A percentile compares a stretch with the other conserved stretches of the same genome.
phyloP scores from a whole-genome alignment of 2,888 invertebrate genomes.

The Euplagia quadripunctaria region DNA sequence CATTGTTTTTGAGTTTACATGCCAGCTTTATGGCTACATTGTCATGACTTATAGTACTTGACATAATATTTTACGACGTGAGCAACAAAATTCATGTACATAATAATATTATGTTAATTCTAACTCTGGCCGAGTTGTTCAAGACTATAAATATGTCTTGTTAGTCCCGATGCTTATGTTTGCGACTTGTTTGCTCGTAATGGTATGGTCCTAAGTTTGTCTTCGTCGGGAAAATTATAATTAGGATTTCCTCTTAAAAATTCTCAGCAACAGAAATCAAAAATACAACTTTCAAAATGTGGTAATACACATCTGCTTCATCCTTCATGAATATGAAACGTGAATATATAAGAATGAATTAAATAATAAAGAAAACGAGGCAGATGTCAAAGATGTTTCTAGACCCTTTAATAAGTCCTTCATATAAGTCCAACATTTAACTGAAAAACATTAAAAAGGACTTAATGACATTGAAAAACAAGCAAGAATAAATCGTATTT shows the following conservation, averaged over 20 bases:
- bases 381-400: background rate
- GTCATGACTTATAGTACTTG: conserved; percentile 8
- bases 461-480: background rate
- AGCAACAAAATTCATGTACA: background rate
- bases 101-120: background rate
- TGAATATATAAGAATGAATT: too few species aligned
- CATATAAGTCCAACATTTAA: background rate
- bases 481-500: background rate
- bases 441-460: background rate
- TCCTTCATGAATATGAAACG: background rate
- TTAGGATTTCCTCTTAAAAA: background rate
- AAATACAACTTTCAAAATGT: background rate
- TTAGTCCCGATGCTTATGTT: background rate
- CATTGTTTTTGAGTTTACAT: conserved; percentile 67
- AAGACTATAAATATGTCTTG: background rate
- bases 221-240: background rate
- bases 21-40: conserved; percentile 33
- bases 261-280: too few species aligned
- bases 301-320: background rate
- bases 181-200: background rate
- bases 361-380: background rate
- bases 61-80: background rate
- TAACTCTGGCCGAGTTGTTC: background rate
- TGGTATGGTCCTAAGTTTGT: background rate
- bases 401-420: too few species aligned